Evolutionary conservation across 2,113 vertebrate genomes (phyloP).

Genomic region (Toxotes chatareus): DNA sequence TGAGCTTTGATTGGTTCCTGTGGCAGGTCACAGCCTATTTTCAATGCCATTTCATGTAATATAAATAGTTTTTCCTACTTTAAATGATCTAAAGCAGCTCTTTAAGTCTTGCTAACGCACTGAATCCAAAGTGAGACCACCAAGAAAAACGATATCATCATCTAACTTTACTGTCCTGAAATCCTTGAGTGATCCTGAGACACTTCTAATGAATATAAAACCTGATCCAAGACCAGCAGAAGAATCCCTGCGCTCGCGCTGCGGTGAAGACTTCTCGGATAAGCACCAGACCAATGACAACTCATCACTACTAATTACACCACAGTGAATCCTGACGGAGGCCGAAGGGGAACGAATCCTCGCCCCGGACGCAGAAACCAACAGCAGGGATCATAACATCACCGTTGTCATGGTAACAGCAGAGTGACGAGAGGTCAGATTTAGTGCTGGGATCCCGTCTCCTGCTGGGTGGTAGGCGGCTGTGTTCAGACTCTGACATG

Average conservation of each 20-base stretch:
- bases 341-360: neutral
- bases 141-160: neutral
- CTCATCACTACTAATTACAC: neutral
- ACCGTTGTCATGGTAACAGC: conserved; percentile 3
- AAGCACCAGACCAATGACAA: neutral
- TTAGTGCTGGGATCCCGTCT: neutral
- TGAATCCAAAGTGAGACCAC: conserved; percentile 5
- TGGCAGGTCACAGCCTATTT: no score
- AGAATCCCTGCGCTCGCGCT: neutral
- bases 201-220: conserved; percentile 1
- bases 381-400: conserved; percentile 37
- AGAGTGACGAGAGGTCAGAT: neutral
- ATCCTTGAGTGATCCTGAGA: conserved; percentile 6
- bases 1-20: neutral
- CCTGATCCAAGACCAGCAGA: conserved; percentile 12
- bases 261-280: neutral
- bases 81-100: neutral
- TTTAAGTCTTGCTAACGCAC: neutral
- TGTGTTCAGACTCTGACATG: conserved; percentile 8
- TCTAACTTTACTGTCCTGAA: neutral
- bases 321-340: neutral
- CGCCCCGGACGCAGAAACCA: neutral
- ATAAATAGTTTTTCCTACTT: neutral
- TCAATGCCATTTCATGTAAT: no score
- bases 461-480: conserved; percentile 20